Evolutionary conservation across 2,888 invertebrate genomes (phyloP).

Genomic region (Drosophila siamana): DNA sequence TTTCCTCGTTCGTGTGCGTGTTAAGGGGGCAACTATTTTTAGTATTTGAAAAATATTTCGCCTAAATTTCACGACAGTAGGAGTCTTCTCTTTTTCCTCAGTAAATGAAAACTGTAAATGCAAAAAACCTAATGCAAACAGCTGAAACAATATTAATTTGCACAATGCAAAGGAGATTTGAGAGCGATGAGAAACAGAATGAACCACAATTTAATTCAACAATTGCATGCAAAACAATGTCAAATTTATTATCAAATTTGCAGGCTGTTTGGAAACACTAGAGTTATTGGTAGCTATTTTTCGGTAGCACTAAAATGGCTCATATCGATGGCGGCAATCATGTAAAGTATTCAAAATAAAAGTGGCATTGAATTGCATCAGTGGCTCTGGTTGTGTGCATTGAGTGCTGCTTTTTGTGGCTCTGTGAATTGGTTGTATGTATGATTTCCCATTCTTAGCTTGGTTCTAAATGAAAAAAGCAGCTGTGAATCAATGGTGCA

Average conservation of each 20-base stretch:
- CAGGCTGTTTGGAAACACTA: conserved; percentile 4
- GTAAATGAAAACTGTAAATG: no score
- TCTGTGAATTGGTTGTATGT: conserved; percentile 10
- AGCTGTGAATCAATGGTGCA: conserved; percentile 59
- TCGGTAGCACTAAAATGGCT: conserved; percentile 9
- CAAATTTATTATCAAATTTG: not conserved
- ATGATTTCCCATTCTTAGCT: not conserved
- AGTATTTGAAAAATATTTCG: not conserved
- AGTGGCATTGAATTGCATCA: conserved; percentile 79
- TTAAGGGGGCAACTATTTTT: not conserved
- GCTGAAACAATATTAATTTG: not conserved
- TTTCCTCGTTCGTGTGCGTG: not conserved
- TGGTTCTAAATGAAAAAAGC: conserved; percentile 47
- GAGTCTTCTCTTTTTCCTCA: no score
- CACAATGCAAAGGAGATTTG: no score
- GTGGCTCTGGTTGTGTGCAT: conserved; percentile 83
- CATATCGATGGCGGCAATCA: conserved; percentile 48
- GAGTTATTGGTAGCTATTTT: conserved; percentile 6
- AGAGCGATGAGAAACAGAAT: conserved; percentile 24
- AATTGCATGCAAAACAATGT: conserved; percentile 69
- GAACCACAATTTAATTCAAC: conserved; percentile 58
- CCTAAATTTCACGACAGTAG: no score
- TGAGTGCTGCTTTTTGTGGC: conserved; percentile 66
- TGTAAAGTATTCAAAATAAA: conserved; percentile 46
- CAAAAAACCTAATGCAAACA: not conserved